Evolutionary conservation across 2,888 invertebrate species (phyloP), one percentile per base, ranked within the genome.

Genomic region (Cyclophora punctaria): DNA sequence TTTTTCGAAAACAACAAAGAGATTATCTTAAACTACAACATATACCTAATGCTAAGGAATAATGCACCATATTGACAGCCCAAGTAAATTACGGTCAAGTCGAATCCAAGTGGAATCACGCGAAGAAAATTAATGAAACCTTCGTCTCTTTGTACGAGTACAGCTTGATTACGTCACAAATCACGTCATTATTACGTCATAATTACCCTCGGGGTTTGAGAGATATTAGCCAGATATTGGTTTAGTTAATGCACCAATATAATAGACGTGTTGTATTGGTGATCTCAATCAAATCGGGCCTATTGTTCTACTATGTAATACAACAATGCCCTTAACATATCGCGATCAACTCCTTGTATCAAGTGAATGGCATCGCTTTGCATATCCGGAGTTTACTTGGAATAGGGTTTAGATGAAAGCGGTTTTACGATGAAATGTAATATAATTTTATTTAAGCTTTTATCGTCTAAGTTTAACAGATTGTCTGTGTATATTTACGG

Each of bases 271-370:
- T 63, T 62, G 58, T 71, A 67, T 68, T 66, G 67, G 67, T 65
- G 64, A 65, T 68, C 68, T 69, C 66, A 66, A 76, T 73, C 74
- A 71, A 69, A 73, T 69, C 62, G 63, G 55, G 51, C 56, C 69
- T 56, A 73, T 75, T 77, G 74, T 76, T 65, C 57, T 62, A 49
- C 47, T 55, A 56, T 49, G 47, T 53, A 58, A 55, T 62, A 59
- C 59, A 59, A 67, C 66, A 69, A 67, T 64, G 57, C 54, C 60
- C 60, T 69, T 63, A 64, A 57, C 61, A 57, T 63, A 60, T 59
- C 56, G 55, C 59, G 58, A 57, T 46, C 54, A 47, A 46, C 49
- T 55, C 51, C 51, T 41, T 50, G 55, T 55, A 55, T 52, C 55
- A 50, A 51, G 49, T 47, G 55, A 44, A 51, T 52, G 48, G 50